Conservation (phyloP, 2,113 vertebrate genomes). For the Sander lucioperca region DNA sequence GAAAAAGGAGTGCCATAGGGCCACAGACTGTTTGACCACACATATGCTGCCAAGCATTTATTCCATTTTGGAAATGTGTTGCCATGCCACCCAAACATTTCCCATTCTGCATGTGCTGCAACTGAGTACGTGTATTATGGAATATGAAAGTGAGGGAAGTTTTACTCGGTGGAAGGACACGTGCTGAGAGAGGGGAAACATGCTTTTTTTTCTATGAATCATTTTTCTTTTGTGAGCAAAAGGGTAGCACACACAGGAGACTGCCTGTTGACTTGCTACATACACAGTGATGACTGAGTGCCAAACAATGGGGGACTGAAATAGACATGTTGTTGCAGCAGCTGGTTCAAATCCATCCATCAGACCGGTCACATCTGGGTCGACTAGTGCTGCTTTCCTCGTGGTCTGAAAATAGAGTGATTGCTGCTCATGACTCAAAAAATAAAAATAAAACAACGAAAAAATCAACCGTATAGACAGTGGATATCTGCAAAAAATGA, state of each 20-base stretch:
- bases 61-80: conserved; percentile 68
- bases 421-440: conserved; percentile 31
- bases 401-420: conserved; percentile 27
- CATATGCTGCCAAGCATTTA: conserved; percentile 50
- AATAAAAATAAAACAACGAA: conserved; percentile 4
- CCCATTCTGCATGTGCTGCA: conserved; percentile 31
- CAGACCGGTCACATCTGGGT: conserved; percentile 66
- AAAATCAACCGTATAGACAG: background rate
- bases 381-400: conserved; percentile 39
- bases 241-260: conserved; percentile 50
- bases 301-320: conserved; percentile 79
- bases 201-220: conserved; percentile 54
- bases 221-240: conserved; percentile 56
- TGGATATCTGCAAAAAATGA: conserved; percentile 31
- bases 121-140: conserved; percentile 11
- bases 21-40: conserved; percentile 50
- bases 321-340: conserved; percentile 73
- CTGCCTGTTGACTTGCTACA: conserved; percentile 62
- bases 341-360: conserved; percentile 69
- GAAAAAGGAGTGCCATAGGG: conserved; percentile 47
- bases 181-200: conserved; percentile 74
- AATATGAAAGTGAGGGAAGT: conserved; percentile 48
- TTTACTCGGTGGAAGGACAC: conserved; percentile 64
- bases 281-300: conserved; percentile 68
- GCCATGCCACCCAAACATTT: conserved; percentile 64